These are phyloP conservation scores for Rhopalosiphum nymphaeae DNA, from an alignment of 2,888 invertebrate species.

Conservation along the genomic window DNA sequence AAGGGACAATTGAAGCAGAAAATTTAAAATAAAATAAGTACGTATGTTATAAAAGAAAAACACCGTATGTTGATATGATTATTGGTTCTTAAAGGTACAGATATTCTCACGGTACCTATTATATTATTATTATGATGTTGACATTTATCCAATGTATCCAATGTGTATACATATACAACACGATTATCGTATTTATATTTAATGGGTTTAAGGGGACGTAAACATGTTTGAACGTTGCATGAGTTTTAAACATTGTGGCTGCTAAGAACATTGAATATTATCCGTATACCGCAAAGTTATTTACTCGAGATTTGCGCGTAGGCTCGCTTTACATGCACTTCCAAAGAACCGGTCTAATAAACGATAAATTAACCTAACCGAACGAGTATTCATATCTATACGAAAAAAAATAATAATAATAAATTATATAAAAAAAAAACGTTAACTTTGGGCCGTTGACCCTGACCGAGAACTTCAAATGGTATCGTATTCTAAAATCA, in stretches of 20 bases:
- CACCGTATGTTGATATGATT: neutral
- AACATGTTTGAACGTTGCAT: neutral
- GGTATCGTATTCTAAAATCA: conserved; percentile 8
- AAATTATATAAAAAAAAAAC: conserved; percentile 41
- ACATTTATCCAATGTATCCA: conserved; percentile 17
- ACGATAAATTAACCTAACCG: conserved; percentile 51
- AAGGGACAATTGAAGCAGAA: neutral
- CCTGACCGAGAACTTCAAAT: conserved; percentile 57
- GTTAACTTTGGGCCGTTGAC: conserved; percentile 59
- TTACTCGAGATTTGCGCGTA: conserved; percentile 44
- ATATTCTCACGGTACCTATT: neutral
- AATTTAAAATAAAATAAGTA: neutral
- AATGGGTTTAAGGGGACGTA: conserved; percentile 25
- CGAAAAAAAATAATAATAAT: conserved; percentile 21
- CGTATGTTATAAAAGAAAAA: neutral
- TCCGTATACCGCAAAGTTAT: conserved; percentile 11
- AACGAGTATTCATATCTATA: neutral
- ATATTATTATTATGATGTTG: conserved; percentile 15
- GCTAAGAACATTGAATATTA: conserved; percentile 30
- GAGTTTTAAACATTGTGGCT: neutral
- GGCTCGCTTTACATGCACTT: neutral
- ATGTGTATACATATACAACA: neutral
- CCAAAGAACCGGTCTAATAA: conserved; percentile 48
- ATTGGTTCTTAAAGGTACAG: neutral
- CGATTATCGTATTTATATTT: conserved; percentile 6